phyloP scores from a whole-genome alignment of 2,113 vertebrate genomes.

The Cacatua alba region DNA sequence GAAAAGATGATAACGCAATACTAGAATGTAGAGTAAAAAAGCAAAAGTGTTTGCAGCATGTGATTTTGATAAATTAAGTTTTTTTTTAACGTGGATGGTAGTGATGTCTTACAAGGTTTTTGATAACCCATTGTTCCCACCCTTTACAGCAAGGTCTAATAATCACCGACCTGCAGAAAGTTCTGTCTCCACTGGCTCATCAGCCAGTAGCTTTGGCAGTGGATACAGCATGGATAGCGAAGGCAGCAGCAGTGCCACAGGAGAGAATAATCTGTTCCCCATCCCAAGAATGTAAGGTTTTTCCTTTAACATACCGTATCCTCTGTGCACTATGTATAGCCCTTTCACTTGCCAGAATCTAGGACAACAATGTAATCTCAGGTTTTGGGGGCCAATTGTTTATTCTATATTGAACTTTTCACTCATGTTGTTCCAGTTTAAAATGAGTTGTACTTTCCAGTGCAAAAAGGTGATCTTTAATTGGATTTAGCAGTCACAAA shows the following conservation, averaged over 20 bases:
- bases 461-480: neutral
- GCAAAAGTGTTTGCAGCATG: neutral
- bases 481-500: neutral
- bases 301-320: neutral
- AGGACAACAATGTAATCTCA: neutral
- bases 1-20: neutral
- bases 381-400: neutral
- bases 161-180: constrained; percentile 87
- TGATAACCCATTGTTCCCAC: constrained; percentile 61
- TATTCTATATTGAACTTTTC: neutral
- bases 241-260: constrained; percentile 83
- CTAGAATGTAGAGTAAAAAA: neutral
- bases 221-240: constrained; percentile 90
- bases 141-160: constrained; percentile 85
- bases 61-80: neutral
- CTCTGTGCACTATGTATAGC: neutral
- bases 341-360: neutral
- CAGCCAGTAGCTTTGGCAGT: constrained; percentile 90
- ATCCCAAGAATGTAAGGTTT: constrained; percentile 91
- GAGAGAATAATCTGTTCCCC: constrained; percentile 91
- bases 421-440: neutral
- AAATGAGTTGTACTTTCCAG: neutral
- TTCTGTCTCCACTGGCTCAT: constrained; percentile 87
- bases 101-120: neutral
- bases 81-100: neutral